phyloP scores from a whole-genome alignment of 1,140 invertebrate species.

The Stenopsyche tienmushanensis region DNA sequence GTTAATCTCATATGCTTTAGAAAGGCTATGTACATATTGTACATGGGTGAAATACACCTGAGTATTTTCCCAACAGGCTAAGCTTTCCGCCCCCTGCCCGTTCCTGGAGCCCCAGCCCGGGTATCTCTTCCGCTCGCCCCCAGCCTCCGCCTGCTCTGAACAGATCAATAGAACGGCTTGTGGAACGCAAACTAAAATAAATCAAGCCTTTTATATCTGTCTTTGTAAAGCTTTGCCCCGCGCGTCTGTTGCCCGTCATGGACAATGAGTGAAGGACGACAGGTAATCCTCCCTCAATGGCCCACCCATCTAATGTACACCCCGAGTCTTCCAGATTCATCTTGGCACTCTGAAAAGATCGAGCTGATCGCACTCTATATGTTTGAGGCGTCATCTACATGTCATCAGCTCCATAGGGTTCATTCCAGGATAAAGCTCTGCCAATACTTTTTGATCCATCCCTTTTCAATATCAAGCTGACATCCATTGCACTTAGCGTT shows the following conservation, averaged over 20 bases:
- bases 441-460: too few relatives aligned
- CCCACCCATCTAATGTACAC: not conserved
- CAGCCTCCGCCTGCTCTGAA: not conserved
- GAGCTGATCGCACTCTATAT: too few relatives aligned
- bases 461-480: too few relatives aligned
- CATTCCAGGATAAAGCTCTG: too few relatives aligned
- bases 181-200: conserved; percentile 20
- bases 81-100: not conserved
- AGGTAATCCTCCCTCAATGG: not conserved
- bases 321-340: too few relatives aligned
- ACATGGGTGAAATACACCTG: conserved; percentile 35
- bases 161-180: conserved; percentile 29
- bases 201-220: conserved; percentile 20
- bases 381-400: too few relatives aligned
- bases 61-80: conserved; percentile 36
- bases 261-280: too few relatives aligned
- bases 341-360: too few relatives aligned
- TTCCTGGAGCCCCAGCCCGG: not conserved
- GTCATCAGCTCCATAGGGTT: too few relatives aligned
- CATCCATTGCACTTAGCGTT: too few relatives aligned
- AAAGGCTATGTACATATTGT: conserved; percentile 21
- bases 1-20: conserved; percentile 21
- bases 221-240: not conserved
- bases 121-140: conserved; percentile 12
- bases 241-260: not conserved